phyloP scores from a whole-genome alignment of 2,888 invertebrate species.

The Glaucopsyche alexis region DNA sequence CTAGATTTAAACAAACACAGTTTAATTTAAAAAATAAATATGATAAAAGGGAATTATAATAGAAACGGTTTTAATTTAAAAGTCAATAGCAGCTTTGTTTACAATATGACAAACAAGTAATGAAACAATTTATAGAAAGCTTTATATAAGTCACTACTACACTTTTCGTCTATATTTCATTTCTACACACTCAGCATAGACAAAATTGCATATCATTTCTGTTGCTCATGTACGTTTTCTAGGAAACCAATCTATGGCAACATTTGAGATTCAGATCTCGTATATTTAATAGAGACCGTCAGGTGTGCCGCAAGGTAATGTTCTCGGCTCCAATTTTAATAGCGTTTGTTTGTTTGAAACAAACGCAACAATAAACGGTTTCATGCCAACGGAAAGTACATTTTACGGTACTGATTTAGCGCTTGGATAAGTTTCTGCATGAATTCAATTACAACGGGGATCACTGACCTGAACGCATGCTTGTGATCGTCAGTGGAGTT shows the following conservation, averaged over 20 bases:
- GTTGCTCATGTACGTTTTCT: conserved; percentile 35
- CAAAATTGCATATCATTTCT: conserved; percentile 30
- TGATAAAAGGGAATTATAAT: not conserved
- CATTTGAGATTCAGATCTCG: conserved; percentile 46
- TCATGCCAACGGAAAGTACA: conserved; percentile 47
- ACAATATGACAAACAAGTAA: not conserved
- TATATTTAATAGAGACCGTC: conserved; percentile 42
- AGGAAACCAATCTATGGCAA: conserved; percentile 44
- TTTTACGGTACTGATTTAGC: conserved; percentile 64
- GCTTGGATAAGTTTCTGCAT: conserved; percentile 64
- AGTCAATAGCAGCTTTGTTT: not conserved
- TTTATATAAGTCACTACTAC: not conserved
- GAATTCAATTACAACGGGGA: conserved; percentile 60
- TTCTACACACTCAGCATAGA: not conserved
- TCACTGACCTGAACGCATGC: conserved; percentile 51
- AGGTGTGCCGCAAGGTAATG: conserved; percentile 44
- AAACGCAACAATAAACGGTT: conserved; percentile 50
- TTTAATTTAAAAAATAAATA: conserved; percentile 24
- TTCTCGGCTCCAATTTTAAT: conserved; percentile 41
- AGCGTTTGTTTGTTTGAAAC: conserved; percentile 48
- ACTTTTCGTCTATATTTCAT: not conserved
- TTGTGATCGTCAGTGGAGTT: conserved; percentile 42
- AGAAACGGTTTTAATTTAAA: not conserved
- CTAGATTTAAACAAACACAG: conserved; percentile 22
- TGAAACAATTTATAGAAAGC: not conserved